Percentiles rank a stretch among this genome's conserved stretches.
Conservation (phyloP, 2,113 vertebrate species). For the Serilophus lunatus region DNA sequence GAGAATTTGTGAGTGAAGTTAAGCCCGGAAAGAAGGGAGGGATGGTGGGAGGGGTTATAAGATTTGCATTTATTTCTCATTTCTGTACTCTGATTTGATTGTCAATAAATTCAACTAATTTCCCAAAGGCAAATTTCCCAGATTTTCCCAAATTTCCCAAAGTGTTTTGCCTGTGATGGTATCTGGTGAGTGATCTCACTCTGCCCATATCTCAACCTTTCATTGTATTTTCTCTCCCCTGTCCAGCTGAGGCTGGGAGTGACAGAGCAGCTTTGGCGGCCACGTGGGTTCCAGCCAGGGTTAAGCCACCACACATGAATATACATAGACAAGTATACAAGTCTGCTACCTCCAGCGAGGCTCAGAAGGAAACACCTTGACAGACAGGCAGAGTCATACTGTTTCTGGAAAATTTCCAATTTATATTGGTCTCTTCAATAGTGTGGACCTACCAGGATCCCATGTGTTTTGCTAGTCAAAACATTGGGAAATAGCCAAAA, state of each 20-base stretch:
- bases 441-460: neutral
- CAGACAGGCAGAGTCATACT: neutral
- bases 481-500: conserved; percentile 37
- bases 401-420: neutral
- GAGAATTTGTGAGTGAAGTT: neutral
- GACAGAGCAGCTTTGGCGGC: neutral
- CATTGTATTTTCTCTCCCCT: rapidly evolving
- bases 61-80: neutral
- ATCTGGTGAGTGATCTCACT: neutral
- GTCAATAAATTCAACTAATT: neutral
- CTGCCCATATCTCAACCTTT: neutral
- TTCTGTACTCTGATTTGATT: neutral
- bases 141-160: too few relatives aligned
- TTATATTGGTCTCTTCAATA: neutral
- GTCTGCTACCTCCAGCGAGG: neutral
- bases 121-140: too few relatives aligned
- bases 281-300: too few relatives aligned
- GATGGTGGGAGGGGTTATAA: neutral
- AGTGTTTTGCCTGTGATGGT: neutral
- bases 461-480: conserved; percentile 32
- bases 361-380: neutral
- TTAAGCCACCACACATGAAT: neutral
- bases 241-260: neutral
- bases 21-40: neutral
- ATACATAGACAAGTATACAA: neutral